Base-by-base conservation (phyloP, 1,140 invertebrate genomes). In the Papilio xuthus region DNA sequence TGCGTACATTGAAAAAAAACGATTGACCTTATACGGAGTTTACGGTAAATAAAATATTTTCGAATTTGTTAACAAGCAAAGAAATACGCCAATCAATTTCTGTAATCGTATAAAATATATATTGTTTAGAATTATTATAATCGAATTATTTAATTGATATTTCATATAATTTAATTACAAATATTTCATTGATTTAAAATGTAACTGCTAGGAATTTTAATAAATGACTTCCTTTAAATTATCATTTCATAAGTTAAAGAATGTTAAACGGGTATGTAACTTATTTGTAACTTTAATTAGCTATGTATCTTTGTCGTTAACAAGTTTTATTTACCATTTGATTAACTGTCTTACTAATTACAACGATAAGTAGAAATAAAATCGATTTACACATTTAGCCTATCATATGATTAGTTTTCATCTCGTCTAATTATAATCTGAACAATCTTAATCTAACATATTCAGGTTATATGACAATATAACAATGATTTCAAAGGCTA, bases 241-340 rank as follows among this genome's bases (percentile, higher is more conserved):
- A 60, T 60, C 20, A 60, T 60, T 60, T 60, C 56, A 13, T 60
- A 53, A 53, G 18, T 53, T 53, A 20, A 60, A 60, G n/a, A 60
- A 60, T 60, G 8, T 60, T 60, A 23, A 60, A 60, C 8, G 10
- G 3, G 56, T 23, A 12, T 60, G 56, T 60, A 2, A 10, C 7
- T 60, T 12, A 26, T 60, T n/a, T 8, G 10, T 26, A 60, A n/a
- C 23, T 8, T 60, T 20, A 60, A 60, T 60, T 23, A 60, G 20
- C 1, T n/a, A 53, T 9, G 23, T 12, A 60, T 56, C 20, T 56
- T 56, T 56, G n/a, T 20, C n/a, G 20, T 60, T 60, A 60, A 26
- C 56, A 60, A 60, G 56, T 60, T 26, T 60, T 60, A 60, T 8
- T 60, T 60, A 10, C 20, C 20, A 23, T 60, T 60, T 60, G 20